phyloP scores from a whole-genome alignment of 2,797 vertebrate species.

The Microctenopoma stevenorrisi region DNA sequence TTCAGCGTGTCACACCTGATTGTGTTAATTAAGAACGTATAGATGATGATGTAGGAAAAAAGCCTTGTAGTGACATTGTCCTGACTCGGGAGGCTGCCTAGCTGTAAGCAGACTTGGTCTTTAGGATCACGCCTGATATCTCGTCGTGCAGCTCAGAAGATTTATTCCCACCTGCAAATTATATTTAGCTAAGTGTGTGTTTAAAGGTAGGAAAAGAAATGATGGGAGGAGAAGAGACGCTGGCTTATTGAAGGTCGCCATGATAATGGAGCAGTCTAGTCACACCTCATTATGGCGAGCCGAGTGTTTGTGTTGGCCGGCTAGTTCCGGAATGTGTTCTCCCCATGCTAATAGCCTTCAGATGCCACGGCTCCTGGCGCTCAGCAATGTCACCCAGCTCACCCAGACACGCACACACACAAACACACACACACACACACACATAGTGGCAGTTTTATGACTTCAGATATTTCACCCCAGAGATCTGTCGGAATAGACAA shows the following conservation, averaged over 20 bases:
- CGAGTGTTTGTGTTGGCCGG: constrained; percentile 78
- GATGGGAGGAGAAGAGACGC: constrained; percentile 17
- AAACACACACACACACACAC: constrained; percentile 2
- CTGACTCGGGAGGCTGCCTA: no score
- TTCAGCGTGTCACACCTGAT: no score
- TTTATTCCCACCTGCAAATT: constrained; percentile 43
- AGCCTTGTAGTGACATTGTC: no score
- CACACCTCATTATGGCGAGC: constrained; percentile 81
- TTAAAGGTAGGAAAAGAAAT: constrained; percentile 36
- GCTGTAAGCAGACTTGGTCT: no score
- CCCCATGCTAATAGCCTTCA: constrained; percentile 82
- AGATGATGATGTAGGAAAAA: no score
- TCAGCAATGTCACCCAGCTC: constrained; percentile 71
- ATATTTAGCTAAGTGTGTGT: constrained; percentile 34
- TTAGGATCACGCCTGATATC: no score
- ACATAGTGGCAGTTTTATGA: constrained; percentile 63
- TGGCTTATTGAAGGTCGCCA: constrained; percentile 73
- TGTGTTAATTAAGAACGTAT: no score
- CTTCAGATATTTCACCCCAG: constrained; percentile 64
- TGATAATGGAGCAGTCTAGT: constrained; percentile 79
- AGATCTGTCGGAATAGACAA: constrained; percentile 76
- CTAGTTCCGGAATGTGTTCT: constrained; percentile 82
- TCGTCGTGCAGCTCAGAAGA: not conserved
- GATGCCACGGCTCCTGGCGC: constrained; percentile 79
- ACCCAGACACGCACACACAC: constrained; percentile 28